Percentiles rank a stretch among this genome's conserved stretches.
Evolutionary conservation across 2,888 invertebrate genomes (phyloP).

Genomic region (Chymomyza amoena): DNA sequence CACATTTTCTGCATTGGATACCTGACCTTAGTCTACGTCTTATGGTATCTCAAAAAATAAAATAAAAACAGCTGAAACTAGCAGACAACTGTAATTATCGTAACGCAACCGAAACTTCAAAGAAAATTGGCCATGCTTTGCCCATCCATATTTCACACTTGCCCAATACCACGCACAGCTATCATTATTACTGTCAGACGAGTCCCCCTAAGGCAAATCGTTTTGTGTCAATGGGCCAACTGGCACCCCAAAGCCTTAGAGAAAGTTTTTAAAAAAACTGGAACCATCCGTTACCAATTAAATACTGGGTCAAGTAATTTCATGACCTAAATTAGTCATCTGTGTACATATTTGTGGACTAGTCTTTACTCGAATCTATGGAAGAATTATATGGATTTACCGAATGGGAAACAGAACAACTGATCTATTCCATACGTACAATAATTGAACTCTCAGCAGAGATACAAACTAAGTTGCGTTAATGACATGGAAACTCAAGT

Average conservation of each 20-base stretch:
- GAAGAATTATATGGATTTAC: no score
- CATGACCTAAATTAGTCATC: not conserved
- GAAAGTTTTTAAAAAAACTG: constrained; percentile 40
- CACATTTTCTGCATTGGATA: constrained; percentile 49
- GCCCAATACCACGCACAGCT: constrained; percentile 20
- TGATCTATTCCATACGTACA: no score
- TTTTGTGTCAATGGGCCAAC: constrained; percentile 60
- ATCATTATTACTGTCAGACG: constrained; percentile 50
- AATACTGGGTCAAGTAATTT: not conserved
- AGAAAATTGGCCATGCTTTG: constrained; percentile 28
- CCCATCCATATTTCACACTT: constrained; percentile 63
- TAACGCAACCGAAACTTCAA: constrained; percentile 36
- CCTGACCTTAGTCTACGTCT: not conserved
- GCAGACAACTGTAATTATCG: constrained; percentile 32
- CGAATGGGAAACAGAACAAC: no score
- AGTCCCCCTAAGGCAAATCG: constrained; percentile 29
- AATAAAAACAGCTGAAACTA: no score
- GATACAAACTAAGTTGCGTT: no score
- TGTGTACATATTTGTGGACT: no score
- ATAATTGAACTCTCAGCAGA: no score
- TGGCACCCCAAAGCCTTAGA: constrained; percentile 55
- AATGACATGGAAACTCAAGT: no score
- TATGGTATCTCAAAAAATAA: not conserved
- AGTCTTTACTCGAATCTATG: no score
- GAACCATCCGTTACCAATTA: not conserved